Evolutionary conservation across 2,113 vertebrate genomes (phyloP).

Genomic region (Neogobius melanostomus): DNA sequence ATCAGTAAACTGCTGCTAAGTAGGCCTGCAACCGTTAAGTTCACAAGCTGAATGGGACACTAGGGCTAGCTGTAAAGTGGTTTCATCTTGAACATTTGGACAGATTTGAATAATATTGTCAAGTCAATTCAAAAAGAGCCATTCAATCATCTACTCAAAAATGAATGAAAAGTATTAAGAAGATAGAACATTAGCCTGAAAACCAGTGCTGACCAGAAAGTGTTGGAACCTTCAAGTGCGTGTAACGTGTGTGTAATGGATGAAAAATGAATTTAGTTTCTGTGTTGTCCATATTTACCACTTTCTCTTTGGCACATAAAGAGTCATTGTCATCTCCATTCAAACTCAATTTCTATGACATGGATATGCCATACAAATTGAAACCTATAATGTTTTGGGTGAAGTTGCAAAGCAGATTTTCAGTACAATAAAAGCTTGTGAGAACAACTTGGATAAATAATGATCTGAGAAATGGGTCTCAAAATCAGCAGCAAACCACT

Average conservation of each 20-base stretch:
- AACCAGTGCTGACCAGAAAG: too few relatives aligned
- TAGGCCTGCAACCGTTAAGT: conserved; percentile 2
- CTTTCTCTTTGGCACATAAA: too few relatives aligned
- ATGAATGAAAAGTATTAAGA: too few relatives aligned
- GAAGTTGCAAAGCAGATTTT: neutral
- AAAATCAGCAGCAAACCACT: neutral
- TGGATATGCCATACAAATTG: neutral
- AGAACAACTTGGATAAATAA: neutral
- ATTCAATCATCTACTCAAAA: too few relatives aligned
- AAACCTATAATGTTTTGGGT: neutral
- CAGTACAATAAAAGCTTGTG: neutral
- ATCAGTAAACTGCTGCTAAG: neutral
- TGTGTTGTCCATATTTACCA: too few relatives aligned
- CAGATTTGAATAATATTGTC: neutral
- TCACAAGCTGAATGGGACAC: conserved; percentile 11
- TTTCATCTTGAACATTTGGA: neutral
- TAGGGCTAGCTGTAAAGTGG: neutral
- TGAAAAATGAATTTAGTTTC: too few relatives aligned
- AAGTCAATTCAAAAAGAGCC: too few relatives aligned
- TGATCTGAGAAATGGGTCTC: neutral
- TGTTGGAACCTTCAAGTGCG: too few relatives aligned
- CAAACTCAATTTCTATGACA: neutral
- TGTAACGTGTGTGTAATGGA: too few relatives aligned
- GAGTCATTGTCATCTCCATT: too few relatives aligned
- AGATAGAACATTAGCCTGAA: too few relatives aligned